Evolutionary conservation across 92 coral and sea anemone genomes (phyloP), one percentile per base, ranked within the genome.

Genomic region (Paramuricea clavata): DNA sequence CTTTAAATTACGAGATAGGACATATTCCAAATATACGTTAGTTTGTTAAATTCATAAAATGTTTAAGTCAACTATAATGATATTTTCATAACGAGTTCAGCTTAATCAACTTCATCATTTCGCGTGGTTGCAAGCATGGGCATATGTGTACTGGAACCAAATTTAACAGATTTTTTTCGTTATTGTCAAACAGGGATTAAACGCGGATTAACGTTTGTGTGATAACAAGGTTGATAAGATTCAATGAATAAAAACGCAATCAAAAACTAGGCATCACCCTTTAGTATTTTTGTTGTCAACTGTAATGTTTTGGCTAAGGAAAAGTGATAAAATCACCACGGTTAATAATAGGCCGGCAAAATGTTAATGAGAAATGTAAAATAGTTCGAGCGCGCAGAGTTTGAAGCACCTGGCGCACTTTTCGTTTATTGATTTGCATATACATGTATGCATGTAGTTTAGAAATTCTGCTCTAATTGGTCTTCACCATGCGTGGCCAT

Each of bases 181-280:
- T 12, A 16, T 44, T 15, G 61, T 74, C 17, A 74, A 74, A 27
- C 35, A 74, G 35, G 81, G 36, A 44, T 70, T 15, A 39, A 7
- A 25, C 43, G 76, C 47, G 43, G 47, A 70, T 44, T 47, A 74
- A 25, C 10, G n/a, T 47, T 43, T 41, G 30, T 22, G 23, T 74
- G 81, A 74, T 74, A 74, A 54, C 25, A 74, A 27, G 12, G 16
- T 25, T 44, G 80, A 74, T 42, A 44, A 74, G 39, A 27, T 16
- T 27, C 41, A n/a, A 33, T 30, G 22, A 65, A 65, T 13, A 60
- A 60, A 60, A 27, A 60, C 32, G 32, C 68, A 60, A 60, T 60
- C 68, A 60, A 60, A 60, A 60, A 22, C 12, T 60, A 60, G 32
- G 68, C 68, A 60, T 60, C 9, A 21, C 68, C 32, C 68, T 60